These are phyloP conservation scores for Campoplex nolae DNA, from an alignment of 2,888 invertebrate species.

Conservation along the genomic window DNA sequence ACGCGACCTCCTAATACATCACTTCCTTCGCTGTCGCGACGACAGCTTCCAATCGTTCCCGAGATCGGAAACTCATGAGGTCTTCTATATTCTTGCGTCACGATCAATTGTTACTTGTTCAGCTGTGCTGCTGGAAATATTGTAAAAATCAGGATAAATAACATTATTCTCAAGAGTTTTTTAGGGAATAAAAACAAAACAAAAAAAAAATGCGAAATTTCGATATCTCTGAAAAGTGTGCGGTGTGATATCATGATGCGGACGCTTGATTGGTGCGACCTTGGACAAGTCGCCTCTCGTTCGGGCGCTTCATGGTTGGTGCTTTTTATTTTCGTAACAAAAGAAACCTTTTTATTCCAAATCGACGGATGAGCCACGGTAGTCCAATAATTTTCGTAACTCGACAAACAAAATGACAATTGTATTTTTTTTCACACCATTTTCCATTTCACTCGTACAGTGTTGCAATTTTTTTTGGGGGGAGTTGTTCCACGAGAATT, in stretches of 20 bases:
- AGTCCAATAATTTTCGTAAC: not conserved
- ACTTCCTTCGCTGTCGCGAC: not conserved
- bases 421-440: not conserved
- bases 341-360: not conserved
- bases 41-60: not conserved
- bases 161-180: too few relatives aligned
- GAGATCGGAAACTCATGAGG: not conserved
- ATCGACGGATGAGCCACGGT: not conserved
- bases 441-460: not conserved
- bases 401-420: not conserved
- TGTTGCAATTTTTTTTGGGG: not conserved
- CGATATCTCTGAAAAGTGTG: not conserved
- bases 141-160: not conserved
- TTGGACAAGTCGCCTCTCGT: not conserved
- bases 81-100: not conserved
- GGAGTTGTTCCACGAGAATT: not conserved
- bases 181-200: too few relatives aligned
- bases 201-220: not conserved
- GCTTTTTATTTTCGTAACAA: too few relatives aligned
- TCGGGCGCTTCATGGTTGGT: too few relatives aligned
- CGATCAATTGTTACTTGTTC: not conserved
- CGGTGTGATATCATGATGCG: too few relatives aligned
- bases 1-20: conserved; percentile 9
- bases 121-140: not conserved
- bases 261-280: not conserved